Evolutionary conservation across 2,113 vertebrate species (phyloP), one percentile per base, ranked within the genome.

Genomic region (Carassius gibelio): DNA sequence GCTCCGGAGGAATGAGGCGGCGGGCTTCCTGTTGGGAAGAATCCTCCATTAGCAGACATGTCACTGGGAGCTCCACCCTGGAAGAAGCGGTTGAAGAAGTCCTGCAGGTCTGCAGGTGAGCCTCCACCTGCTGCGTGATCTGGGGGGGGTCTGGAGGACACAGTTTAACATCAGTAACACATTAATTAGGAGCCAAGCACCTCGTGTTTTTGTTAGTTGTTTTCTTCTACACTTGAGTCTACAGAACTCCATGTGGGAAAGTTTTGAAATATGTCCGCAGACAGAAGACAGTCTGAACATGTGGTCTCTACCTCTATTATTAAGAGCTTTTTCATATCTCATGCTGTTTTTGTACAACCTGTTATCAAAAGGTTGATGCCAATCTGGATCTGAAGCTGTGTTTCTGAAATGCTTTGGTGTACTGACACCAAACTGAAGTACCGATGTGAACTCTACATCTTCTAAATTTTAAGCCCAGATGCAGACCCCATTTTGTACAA

Each of bases 11-110:
- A 88, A 11, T 89, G 90, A 34, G 90, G 84, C 17, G 95, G 82
- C 2, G 95, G 50, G 68, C 38, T 92, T 84, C 89, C 93, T 17
- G 95, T 89, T 59, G 93, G 91, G 87, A 96, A 96, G 89, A 96
- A 96, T 84, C 94, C 94, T 71, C 96, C 96, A 0, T 96, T 97
- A 19, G 95, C 91, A 1, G 96, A 91, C 92, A 93, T 92, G 72
- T 95, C 93, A 3, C 90, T 94, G 1, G 95, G 91, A 86, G 94
- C 87, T n/a, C 89, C 93, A 52, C 95, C 96, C 92, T 97, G 96
- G 91, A 98, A 98, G 90, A 98, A 94, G 81, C 95, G 94, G 88
- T 90, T 95, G 87, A 98, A 95, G 92, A 98, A 96, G 88, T 98
- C 96, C 91, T 97, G 96, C 69, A 98, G 88, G 77, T 98, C 96